Base-by-base conservation (phyloP, 2,113 vertebrate genomes). In the Dasypus novemcinctus region DNA sequence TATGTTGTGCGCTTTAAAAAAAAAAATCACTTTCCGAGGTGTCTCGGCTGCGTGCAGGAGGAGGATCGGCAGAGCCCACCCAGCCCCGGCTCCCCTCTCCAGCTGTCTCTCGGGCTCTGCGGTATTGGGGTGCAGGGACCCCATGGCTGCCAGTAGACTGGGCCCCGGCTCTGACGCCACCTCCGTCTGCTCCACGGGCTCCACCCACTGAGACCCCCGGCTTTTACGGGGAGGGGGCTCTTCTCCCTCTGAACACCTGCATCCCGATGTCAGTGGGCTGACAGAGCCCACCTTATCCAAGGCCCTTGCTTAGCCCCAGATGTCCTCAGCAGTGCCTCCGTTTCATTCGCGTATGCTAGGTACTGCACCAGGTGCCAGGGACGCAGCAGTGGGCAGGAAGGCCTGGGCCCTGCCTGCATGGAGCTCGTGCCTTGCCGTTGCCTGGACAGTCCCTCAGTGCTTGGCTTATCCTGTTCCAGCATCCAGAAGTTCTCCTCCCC, bases 331-430 rank as follows among this genome's bases (percentile, higher is more conserved):
- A 52, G 20, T 33, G 38, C 78, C 88, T 81, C 41, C 10, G 38
- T 29, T 3, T 25, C 29, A 20, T 23, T 69, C 12, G 1, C 4
- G 36, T 33, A 13, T 1, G 27, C 0, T 0, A 43, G 4, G 15
- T 20, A n/a, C 52, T 54, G 13, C 15, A 25, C 27, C 46, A 36
- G 88, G 49, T 74, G 43, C 29, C n/a, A 18, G 43, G 64, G 49
- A 18, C 0, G 0, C 54, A 92, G 52, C 54, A 9, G 8, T 43
- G 86, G n/a, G 18, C 7, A 10, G 1, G 33, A 14, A 23, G 61
- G 54, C 21, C 17, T 9, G 31, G 31, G n/a, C 23, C 72, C 38
- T 0, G 0, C 33, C 18, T 1, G 0, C 8, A 0, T 12, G 38
- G 57, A 13, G 21, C 38, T 66, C 12, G 9, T 13, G 4, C 13